Base-by-base conservation (phyloP, 2,113 vertebrate genomes). In the Lipotes vexillifer region DNA sequence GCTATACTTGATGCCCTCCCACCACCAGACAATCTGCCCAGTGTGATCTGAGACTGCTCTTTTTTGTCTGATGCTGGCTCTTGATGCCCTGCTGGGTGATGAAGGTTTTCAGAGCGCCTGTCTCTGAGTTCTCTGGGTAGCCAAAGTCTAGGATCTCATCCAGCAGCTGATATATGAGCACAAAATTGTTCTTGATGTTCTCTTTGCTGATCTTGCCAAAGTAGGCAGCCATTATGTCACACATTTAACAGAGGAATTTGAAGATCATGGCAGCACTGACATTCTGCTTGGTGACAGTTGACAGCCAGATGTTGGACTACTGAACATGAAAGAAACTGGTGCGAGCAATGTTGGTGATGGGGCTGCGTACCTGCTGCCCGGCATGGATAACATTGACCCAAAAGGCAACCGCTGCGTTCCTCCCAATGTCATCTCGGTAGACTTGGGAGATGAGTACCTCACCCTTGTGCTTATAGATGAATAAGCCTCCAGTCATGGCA, bases 161-260 rank as follows among this genome's bases (percentile, higher is more conserved):
- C 97, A 99, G 98, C 55, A 99, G 99, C 98, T 99, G 99, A 18
- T 99, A 99, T 98, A 99, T 99, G 96, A 99, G 99, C 97, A 99
- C 99, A 27, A 99, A 99, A 99, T 99, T 99, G 99, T 99, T 99
- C 98, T 99, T 99, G 98, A 99, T 99, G 98, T 99, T 99, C 98
- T 99, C 99, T 96, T 99, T 99, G 1, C 99, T 99, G 99, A 99
- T 99, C 99, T 99, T 99, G 98, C 99, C 99, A 0, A 99, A 99
- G 98, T 99, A 99, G 77, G 99, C 99, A 0, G 99, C 99, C 99
- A 99, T 99, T 96, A 99, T 99, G 75, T 99, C 99, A 38, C 99
- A 99, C 99, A 99, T 99, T 99, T 99, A 99, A 98, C 99, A 99
- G 23, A 99, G 99, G 97, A 99, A 99, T 98, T 99, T 99, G 0